phyloP scores from a whole-genome alignment of 2,113 vertebrate species.

The Diadophis punctatus region DNA sequence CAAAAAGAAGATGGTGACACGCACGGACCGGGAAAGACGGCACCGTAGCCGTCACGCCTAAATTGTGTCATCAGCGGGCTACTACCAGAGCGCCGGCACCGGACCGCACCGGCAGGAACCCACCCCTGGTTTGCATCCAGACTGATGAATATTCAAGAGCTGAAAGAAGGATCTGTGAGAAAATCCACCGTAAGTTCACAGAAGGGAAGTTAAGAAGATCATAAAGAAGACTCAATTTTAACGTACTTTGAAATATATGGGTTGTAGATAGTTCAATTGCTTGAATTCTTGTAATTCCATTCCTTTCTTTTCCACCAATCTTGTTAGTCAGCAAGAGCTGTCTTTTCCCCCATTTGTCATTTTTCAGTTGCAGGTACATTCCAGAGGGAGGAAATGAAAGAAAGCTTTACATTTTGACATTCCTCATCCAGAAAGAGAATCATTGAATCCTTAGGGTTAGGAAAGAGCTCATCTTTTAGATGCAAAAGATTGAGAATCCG shows the following conservation, averaged over 20 bases:
- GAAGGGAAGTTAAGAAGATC: not conserved
- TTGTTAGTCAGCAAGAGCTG: no score
- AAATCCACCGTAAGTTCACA: not conserved
- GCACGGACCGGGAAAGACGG: no score
- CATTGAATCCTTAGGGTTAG: not conserved
- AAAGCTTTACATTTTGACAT: constrained; percentile 7
- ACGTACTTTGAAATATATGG: not conserved
- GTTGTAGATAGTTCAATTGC: not conserved
- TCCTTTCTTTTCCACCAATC: no score
- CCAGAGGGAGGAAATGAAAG: not conserved
- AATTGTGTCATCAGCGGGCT: no score
- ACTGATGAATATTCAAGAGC: not conserved
- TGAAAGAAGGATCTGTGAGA: not conserved
- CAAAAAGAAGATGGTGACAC: no score
- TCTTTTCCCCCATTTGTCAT: not conserved
- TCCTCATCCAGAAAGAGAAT: not conserved
- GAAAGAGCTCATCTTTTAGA: not conserved
- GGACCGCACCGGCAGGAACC: no score
- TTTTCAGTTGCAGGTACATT: not conserved
- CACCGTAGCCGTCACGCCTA: no score
- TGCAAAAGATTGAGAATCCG: not conserved
- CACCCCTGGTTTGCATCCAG: no score
- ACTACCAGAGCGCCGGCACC: no score
- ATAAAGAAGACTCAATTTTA: not conserved
- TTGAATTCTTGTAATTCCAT: no score